These are phyloP conservation scores for Phymorhynchus buccinoides DNA, from an alignment of 1,140 invertebrate species.

Conservation along the genomic window DNA sequence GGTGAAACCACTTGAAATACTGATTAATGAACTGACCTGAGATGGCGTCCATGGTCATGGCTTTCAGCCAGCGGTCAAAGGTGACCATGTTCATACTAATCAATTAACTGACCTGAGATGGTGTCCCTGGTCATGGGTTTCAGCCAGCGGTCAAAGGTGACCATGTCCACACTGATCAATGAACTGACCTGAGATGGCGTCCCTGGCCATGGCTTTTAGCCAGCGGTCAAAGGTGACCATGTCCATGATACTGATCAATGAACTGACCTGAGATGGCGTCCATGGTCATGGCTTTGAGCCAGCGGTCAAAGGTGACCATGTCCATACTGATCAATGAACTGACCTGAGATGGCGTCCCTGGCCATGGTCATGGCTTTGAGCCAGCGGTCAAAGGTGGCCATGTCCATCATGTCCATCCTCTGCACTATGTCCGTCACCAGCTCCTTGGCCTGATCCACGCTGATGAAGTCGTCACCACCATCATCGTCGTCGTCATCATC, in stretches of 20 bases:
- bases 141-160: slow-evolving; percentile 51
- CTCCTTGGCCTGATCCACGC: slow-evolving; percentile 46
- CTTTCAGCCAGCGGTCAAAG: slow-evolving; percentile 54
- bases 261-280: slow-evolving; percentile 49
- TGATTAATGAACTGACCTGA: slow-evolving; percentile 53
- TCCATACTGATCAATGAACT: too few relatives aligned
- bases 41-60: slow-evolving; percentile 47
- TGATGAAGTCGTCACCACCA: slow-evolving; percentile 33
- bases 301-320: slow-evolving; percentile 48
- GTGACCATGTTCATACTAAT: slow-evolving; percentile 40
- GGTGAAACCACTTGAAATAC: too few relatives aligned
- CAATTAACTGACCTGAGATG: slow-evolving; percentile 49
- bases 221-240: slow-evolving; percentile 50
- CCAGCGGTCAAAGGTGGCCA: slow-evolving; percentile 52
- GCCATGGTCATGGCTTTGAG: slow-evolving; percentile 50
- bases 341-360: slow-evolving; percentile 50
- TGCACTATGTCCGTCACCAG: slow-evolving; percentile 48
- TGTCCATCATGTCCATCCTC: slow-evolving; percentile 44
- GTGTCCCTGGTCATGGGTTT: slow-evolving; percentile 47
- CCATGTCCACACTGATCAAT: too few relatives aligned
- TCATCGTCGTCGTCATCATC: not conserved
- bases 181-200: slow-evolving; percentile 49
- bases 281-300: slow-evolving; percentile 53
- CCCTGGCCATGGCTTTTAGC: slow-evolving; percentile 48
- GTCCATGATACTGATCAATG: too few relatives aligned